Conservation (phyloP, 2,113 vertebrate genomes). For the Glareola pratincola region DNA sequence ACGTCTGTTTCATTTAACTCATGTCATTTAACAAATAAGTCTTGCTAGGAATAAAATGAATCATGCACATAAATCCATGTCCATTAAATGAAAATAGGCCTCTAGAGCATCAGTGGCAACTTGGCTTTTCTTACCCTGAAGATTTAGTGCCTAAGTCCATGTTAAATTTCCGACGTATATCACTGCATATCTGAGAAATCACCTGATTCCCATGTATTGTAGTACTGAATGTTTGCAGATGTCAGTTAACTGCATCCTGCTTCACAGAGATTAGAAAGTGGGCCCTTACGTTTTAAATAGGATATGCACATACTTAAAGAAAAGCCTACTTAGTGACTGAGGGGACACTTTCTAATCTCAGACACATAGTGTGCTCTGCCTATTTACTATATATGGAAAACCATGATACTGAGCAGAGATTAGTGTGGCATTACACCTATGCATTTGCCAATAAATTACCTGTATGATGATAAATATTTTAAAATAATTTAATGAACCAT, state of each 20-base stretch:
- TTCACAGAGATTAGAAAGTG: background rate
- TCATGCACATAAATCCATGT: background rate
- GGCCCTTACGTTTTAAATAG: background rate
- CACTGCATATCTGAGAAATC: background rate
- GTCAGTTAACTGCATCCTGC: background rate
- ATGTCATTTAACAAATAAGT: background rate
- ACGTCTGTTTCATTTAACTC: background rate
- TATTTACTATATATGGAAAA: background rate
- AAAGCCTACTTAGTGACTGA: background rate
- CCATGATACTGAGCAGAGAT: background rate
- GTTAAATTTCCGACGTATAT: background rate
- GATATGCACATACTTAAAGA: background rate
- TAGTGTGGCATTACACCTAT: background rate
- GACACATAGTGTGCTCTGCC: background rate
- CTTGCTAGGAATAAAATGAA: background rate
- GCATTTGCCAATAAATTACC: background rate
- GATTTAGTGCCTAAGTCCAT: background rate
- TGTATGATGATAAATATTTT: background rate
- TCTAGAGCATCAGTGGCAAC: background rate
- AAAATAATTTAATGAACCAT: background rate
- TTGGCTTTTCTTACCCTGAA: background rate
- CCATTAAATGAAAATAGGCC: background rate
- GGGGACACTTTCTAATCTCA: background rate
- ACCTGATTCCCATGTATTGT: background rate
- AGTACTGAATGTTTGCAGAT: background rate